These are phyloP conservation scores for Idaea dimidiata DNA, from an alignment of 2,888 invertebrate species.

Conservation along the genomic window DNA sequence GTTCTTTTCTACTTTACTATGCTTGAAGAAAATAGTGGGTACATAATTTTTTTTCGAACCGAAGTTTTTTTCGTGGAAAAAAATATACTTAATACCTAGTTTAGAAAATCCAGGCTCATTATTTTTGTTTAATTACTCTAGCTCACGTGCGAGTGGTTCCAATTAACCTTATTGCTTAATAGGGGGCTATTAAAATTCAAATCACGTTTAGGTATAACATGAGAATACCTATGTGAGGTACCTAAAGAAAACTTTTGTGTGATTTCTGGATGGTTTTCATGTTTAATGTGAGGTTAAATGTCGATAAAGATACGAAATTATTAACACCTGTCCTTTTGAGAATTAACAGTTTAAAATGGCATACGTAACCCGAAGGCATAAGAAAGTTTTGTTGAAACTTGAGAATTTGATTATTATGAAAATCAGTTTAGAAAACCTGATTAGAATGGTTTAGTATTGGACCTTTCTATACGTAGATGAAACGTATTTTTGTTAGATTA, in stretches of 20 bases:
- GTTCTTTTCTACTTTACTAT: too few relatives aligned
- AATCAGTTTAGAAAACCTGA: not conserved
- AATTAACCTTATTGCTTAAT: constrained; percentile 36
- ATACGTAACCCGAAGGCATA: not conserved
- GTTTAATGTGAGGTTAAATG: not conserved
- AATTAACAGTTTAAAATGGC: not conserved
- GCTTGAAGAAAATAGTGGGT: too few relatives aligned
- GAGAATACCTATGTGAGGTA: not conserved
- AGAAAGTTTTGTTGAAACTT: not conserved
- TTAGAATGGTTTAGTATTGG: not conserved
- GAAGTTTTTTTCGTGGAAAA: constrained; percentile 2
- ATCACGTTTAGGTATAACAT: constrained; percentile 17
- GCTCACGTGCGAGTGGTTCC: constrained; percentile 28
- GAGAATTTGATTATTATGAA: too few relatives aligned
- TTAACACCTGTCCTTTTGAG: not conserved
- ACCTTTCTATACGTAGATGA: not conserved
- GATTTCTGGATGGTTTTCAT: not conserved
- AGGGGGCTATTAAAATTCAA: constrained; percentile 28
- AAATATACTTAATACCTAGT: not conserved
- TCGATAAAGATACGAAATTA: not conserved
- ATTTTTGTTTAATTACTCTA: not conserved
- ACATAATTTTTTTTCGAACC: too few relatives aligned
- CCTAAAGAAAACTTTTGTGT: not conserved
- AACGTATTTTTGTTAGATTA: too few relatives aligned
- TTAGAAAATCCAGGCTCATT: not conserved